Evolutionary conservation across 2,888 invertebrate genomes (phyloP), one percentile per base, ranked within the genome.

Genomic region (Lamproptera curius): DNA sequence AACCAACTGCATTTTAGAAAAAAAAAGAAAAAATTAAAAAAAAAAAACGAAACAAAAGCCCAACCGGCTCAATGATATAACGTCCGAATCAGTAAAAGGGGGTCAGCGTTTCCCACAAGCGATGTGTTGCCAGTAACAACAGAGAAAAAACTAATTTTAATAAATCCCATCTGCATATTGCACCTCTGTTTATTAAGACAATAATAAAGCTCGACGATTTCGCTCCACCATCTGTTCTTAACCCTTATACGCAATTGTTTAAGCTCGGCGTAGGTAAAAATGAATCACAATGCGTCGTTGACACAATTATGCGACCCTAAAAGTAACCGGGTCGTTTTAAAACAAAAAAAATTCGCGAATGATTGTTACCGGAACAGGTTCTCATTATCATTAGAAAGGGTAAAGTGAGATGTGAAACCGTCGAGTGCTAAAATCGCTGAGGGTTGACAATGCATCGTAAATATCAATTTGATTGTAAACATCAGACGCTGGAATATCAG

Each of bases 281-380:
- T 59, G 41, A 46, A 56, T 57, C 54, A 82, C 78, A 81, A 80
- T 69, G 63, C 61, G 46, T 39, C 20, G 84, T 84, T 86, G 86
- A 86, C 82, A 83, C 85, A 84, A 83, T 85, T 80, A 77, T 62
- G 59, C 59, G 59, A 68, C 72, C 79, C 60, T 66, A 66, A 67
- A 53, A 52, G 57, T 48, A 52, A 47, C 51, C 53, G n/a, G 62
- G 60, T 62, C 56, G 63, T 59, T 67, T 64, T 83, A 84, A 87
- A 87, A 85, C 81, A 84, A 87, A 86, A 85, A 82, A 80, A 71
- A 72, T 20, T 5, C 20, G 17, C 77, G 76, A 36, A 41, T 42
- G 34, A 80, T 77, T 78, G 80, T 76, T 76, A 72, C 65, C 54
- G 64, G 71, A 87, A 87, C 86, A 87, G 86, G 86, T 87, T 86